Percentiles rank a stretch among this genome's conserved stretches.
Evolutionary conservation across 2,113 vertebrate genomes (phyloP).

Genomic region (Anguilla japonica): DNA sequence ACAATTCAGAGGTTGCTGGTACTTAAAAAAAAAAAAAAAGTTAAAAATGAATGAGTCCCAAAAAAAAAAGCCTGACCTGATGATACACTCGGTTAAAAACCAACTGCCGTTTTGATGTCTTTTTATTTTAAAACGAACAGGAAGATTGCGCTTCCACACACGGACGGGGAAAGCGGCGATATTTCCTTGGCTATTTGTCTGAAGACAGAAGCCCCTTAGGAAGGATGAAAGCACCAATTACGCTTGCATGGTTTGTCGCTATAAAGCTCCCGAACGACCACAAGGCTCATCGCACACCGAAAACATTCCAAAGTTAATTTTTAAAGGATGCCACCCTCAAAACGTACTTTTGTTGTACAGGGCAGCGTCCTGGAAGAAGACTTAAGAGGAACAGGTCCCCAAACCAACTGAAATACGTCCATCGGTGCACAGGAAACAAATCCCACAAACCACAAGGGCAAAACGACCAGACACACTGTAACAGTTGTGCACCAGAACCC

Average conservation of each 20-base stretch:
- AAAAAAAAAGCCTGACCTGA: background rate
- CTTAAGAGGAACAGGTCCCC: background rate
- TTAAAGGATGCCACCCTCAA: background rate
- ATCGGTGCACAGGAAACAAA: background rate
- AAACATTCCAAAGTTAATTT: constrained; percentile 4
- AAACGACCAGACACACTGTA: background rate
- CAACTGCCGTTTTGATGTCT: background rate
- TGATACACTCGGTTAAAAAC: background rate
- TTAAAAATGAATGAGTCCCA: background rate
- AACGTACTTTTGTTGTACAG: background rate
- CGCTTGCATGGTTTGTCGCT: background rate
- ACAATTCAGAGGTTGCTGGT: background rate
- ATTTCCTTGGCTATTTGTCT: background rate
- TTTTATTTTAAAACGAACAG: background rate
- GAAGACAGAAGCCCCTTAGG: background rate
- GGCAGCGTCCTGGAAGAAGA: background rate
- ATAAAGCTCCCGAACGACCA: background rate
- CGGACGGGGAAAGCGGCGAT: background rate
- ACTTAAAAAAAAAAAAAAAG: background rate
- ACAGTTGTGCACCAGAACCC: too few relatives aligned
- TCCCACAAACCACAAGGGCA: background rate
- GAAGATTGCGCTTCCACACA: background rate
- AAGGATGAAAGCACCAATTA: background rate
- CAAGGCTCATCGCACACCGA: background rate
- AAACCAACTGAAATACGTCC: background rate